A percentile compares a stretch with the other conserved stretches of the same genome.
phyloP scores from a whole-genome alignment of 2,113 vertebrate species.

The Engystomops pustulosus region DNA sequence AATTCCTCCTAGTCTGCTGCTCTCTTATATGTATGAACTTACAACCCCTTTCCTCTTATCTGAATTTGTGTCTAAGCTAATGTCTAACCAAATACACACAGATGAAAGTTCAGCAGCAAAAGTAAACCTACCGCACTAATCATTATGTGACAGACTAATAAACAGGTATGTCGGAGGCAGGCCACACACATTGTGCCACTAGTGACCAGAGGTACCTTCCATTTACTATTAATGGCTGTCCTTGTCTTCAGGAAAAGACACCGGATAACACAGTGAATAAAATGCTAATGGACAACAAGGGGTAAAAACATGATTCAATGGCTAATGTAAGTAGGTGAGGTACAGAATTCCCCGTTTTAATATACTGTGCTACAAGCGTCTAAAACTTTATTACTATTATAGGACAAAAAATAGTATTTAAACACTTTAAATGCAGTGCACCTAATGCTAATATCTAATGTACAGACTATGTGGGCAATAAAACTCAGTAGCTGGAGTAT shows the following conservation, averaged over 20 bases:
- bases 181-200: not conserved
- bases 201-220: not conserved
- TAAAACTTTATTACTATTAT: no score
- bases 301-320: no score
- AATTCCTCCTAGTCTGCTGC: constrained; percentile 2
- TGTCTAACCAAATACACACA: constrained; percentile 37
- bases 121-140: not conserved
- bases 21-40: constrained; percentile 20
- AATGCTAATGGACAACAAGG: no score
- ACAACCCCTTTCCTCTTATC: constrained; percentile 14
- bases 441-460: no score
- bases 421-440: no score
- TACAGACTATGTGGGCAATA: no score
- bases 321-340: no score
- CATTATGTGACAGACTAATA: constrained; percentile 24
- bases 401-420: no score
- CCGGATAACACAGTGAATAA: no score
- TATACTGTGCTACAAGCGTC: no score
- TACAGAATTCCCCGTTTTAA: no score
- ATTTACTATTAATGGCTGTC: not conserved
- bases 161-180: not conserved
- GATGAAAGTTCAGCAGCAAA: constrained; percentile 38
- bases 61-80: constrained; percentile 12
- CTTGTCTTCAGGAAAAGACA: not conserved
- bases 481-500: no score